These are phyloP conservation scores for Parauchenoglanis ngamensis DNA, from an alignment of 2,797 vertebrate genomes.

Conservation along the genomic window DNA sequence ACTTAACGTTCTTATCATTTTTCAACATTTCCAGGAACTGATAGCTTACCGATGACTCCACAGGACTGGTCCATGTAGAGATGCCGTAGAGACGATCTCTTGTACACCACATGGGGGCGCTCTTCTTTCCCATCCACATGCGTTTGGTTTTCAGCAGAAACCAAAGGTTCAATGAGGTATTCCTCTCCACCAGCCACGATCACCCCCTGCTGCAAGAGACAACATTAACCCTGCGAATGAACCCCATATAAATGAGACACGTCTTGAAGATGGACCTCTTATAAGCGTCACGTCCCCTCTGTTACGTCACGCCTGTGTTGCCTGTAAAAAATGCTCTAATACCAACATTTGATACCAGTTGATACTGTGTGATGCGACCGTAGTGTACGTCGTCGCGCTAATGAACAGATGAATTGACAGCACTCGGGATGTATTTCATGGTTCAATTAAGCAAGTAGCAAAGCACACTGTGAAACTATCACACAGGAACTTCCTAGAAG, in stretches of 20 bases:
- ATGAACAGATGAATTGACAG: too few relatives aligned
- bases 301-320: too few relatives aligned
- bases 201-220: constrained; percentile 86
- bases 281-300: not conserved
- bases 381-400: too few relatives aligned
- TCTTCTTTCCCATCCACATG: constrained; percentile 76
- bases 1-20: not conserved
- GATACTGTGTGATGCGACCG: too few relatives aligned
- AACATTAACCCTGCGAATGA: constrained; percentile 42
- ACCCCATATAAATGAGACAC: not conserved
- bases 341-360: not conserved
- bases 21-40: not conserved
- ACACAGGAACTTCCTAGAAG: too few relatives aligned
- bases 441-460: too few relatives aligned
- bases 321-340: not conserved
- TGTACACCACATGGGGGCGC: constrained; percentile 96
- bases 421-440: too few relatives aligned
- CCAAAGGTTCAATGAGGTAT: constrained; percentile 95
- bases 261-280: not conserved
- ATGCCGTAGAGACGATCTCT: constrained; percentile 91
- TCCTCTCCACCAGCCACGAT: constrained; percentile 94
- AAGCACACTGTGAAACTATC: too few relatives aligned
- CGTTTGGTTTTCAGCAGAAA: constrained; percentile 78
- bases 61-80: constrained; percentile 96
- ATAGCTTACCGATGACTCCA: constrained; percentile 87